Conservation (phyloP, 2,888 invertebrate genomes). For the Melanargia galathea region DNA sequence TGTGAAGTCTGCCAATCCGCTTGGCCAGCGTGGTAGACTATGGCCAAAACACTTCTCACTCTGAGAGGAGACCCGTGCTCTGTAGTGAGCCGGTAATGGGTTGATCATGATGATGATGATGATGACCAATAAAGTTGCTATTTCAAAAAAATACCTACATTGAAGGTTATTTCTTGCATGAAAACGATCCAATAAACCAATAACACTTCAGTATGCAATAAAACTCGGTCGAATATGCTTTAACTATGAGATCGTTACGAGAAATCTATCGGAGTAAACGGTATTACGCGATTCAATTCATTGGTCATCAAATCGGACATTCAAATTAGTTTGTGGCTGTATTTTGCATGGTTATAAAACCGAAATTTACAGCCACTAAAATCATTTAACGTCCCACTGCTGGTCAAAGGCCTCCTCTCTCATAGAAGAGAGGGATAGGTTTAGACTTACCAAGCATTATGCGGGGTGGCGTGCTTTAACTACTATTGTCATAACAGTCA, state of each 20-base stretch:
- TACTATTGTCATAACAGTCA: too few species aligned
- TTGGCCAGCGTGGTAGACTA: too few species aligned
- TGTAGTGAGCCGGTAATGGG: too few species aligned
- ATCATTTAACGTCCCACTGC: too few species aligned
- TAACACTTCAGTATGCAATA: conserved; percentile 13
- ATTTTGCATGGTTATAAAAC: neutral
- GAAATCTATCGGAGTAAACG: conserved; percentile 49
- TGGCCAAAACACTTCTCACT: too few species aligned
- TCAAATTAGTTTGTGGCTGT: conserved; percentile 40
- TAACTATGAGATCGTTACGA: conserved; percentile 42
- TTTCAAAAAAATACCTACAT: neutral
- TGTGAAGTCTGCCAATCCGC: too few species aligned
- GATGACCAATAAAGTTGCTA: neutral
- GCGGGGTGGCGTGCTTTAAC: too few species aligned
- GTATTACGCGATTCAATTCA: conserved; percentile 50
- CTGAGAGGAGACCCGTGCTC: too few species aligned
- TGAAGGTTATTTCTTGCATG: neutral
- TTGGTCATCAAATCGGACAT: conserved; percentile 43
- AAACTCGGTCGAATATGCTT: conserved; percentile 31
- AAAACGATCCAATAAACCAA: conserved; percentile 4
- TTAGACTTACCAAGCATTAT: too few species aligned
- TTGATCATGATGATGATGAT: too few species aligned
- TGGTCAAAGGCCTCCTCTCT: too few species aligned
- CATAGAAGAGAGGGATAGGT: too few species aligned
- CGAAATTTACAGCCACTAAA: neutral